Evolutionary conservation across 2,888 invertebrate species (phyloP), one percentile per base, ranked within the genome.

Genomic region (Protophormia terraenovae): DNA sequence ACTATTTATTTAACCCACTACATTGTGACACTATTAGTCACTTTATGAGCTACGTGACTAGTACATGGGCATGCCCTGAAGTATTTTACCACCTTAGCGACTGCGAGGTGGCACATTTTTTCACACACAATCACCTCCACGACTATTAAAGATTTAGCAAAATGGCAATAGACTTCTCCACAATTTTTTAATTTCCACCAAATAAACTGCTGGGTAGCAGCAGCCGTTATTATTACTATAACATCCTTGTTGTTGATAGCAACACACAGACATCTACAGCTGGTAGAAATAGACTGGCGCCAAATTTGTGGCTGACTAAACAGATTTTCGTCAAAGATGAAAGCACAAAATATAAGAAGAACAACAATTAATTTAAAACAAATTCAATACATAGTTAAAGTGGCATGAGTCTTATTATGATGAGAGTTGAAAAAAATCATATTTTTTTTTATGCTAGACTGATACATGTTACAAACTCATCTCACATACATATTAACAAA

Each of bases 271-370:
- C 41, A 27, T 5, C 35, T 14, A 60, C 90, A 90, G 90, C 90
- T 91, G 90, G 90, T 87, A 87, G 86, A 89, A 89, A 89, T 88
- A 88, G 90, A 90, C 90, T 91, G 91, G 90, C 91, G 91, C 91
- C 91, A 91, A 90, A 90, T 90, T 88, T 89, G 90, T 88, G 90
- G 89, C 90, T 90, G 90, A 89, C 90, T 90, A 88, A 89, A 90
- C 90, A 89, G 89, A 90, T 90, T 90, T 90, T 87, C 88, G 87
- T 88, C 88, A 88, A 87, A 88, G 88, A 89, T 88, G 88, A 89
- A 88, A 88, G 77, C 38, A 22, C 62, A 71, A 27, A 22, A 71
- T 58, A 89, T 19, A 67, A 62, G 82, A 50, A 77, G n/a, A 69
- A 19, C 60, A 82, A 69, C 69, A 76, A 35, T 38, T 60, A 6